These are phyloP conservation scores for Ictalurus furcatus DNA, from an alignment of 2,113 vertebrate species.

Conservation along the genomic window DNA sequence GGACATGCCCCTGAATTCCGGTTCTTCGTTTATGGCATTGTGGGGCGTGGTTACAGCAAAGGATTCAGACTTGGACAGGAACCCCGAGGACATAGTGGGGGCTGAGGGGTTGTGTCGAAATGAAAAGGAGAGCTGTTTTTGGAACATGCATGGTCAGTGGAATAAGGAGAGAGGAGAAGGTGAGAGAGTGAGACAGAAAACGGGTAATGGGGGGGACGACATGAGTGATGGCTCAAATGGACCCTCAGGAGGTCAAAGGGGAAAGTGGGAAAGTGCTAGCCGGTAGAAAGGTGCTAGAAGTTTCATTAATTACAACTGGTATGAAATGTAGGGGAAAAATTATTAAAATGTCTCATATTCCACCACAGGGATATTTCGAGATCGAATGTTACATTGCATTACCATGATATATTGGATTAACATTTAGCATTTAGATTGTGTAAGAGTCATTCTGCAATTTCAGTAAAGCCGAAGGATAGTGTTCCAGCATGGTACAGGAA, in stretches of 20 bases:
- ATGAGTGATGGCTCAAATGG: slow-evolving; percentile 74
- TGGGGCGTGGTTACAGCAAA: slow-evolving; percentile 60
- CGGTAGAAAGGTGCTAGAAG: slow-evolving; percentile 37
- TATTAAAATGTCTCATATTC: neutral
- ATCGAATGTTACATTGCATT: neutral
- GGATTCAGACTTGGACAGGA: slow-evolving; percentile 67
- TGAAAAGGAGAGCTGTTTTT: slow-evolving; percentile 77
- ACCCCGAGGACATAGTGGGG: slow-evolving; percentile 59
- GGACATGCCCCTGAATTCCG: slow-evolving; percentile 64
- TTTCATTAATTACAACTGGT: slow-evolving; percentile 49
- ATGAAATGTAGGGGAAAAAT: slow-evolving; percentile 14
- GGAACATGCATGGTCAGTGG: slow-evolving; percentile 81
- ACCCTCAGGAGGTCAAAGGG: slow-evolving; percentile 60
- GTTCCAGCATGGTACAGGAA: neutral
- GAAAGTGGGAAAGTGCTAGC: slow-evolving; percentile 20
- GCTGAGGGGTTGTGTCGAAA: slow-evolving; percentile 52
- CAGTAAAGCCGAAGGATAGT: neutral
- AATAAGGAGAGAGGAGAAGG: slow-evolving; percentile 77
- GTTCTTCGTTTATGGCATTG: slow-evolving; percentile 52
- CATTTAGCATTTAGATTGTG: neutral
- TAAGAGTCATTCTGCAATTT: neutral
- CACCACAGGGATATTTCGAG: too few species aligned
- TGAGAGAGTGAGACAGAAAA: slow-evolving; percentile 68
- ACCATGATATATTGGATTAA: neutral
- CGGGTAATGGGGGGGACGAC: slow-evolving; percentile 23